phyloP scores from a whole-genome alignment of 2,888 invertebrate genomes.

The Cryptocephalus moraei region DNA sequence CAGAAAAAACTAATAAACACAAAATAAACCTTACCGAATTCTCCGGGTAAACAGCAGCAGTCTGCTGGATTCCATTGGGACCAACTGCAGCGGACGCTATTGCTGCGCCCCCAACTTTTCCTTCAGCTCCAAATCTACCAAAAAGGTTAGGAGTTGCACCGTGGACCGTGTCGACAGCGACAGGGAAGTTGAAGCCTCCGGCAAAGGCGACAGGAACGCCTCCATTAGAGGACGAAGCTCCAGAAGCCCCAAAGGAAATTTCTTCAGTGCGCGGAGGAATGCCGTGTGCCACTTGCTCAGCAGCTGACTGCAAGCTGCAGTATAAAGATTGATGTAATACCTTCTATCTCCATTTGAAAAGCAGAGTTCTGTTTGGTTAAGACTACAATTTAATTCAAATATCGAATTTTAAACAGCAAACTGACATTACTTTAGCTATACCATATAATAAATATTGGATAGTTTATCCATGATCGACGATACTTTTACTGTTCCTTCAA shows the following conservation, averaged over 20 bases:
- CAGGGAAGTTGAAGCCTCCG: conserved; percentile 4
- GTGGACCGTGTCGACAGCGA: not conserved
- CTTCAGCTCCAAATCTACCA: not conserved
- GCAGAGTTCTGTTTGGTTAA: too few species aligned
- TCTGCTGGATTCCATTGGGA: conserved; percentile 45
- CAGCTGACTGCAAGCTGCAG: conserved; percentile 4
- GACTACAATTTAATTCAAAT: too few species aligned
- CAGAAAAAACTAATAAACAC: not conserved
- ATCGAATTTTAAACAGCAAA: too few species aligned
- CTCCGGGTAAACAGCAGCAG: conserved; percentile 48
- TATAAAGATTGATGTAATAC: not conserved
- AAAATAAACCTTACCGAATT: conserved; percentile 44
- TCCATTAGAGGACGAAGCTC: conserved; percentile 1
- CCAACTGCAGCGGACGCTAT: conserved; percentile 45
- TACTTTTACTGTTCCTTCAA: too few species aligned
- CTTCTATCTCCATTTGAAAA: too few species aligned
- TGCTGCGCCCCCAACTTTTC: conserved; percentile 29
- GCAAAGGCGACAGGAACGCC: conserved; percentile 1
- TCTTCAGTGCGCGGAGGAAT: conserved; percentile 8
- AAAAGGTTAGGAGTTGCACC: not conserved
- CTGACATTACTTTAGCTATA: too few species aligned
- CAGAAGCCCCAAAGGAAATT: conserved; percentile 12
- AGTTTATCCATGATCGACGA: too few species aligned
- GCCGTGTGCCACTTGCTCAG: conserved; percentile 2
- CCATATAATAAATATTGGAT: too few species aligned